phyloP scores from a whole-genome alignment of 2,797 vertebrate species.

The Gadopsis bispinosus region DNA sequence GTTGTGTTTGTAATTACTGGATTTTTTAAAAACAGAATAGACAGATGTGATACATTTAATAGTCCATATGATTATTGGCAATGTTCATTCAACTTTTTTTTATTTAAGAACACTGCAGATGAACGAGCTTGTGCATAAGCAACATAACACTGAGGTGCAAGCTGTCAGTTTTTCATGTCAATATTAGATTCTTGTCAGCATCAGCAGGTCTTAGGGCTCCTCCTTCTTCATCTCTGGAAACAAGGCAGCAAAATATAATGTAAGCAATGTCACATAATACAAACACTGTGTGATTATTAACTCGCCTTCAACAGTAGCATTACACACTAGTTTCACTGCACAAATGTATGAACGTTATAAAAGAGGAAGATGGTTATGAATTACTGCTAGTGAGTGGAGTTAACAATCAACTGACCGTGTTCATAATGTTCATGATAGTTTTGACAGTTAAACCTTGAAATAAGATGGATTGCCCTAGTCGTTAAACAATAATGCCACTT shows the following conservation, averaged over 20 bases:
- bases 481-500: constrained; percentile 12
- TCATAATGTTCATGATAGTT: constrained; percentile 22
- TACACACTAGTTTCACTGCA: not conserved
- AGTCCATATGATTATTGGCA: constrained; percentile 30
- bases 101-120: constrained; percentile 67
- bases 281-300: not conserved
- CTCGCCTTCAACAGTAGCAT: not conserved
- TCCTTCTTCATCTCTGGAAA: constrained; percentile 87
- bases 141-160: constrained; percentile 45
- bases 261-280: constrained; percentile 55
- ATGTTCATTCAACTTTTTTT: constrained; percentile 63
- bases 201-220: constrained; percentile 75
- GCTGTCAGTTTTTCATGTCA: constrained; percentile 52
- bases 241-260: constrained; percentile 79
- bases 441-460: constrained; percentile 14
- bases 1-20: constrained; percentile 45
- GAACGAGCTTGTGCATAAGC: constrained; percentile 47
- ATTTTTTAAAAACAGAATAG: constrained; percentile 58
- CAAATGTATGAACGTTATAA: not conserved
- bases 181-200: constrained; percentile 76
- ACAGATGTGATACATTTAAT: constrained; percentile 66
- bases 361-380: constrained; percentile 19
- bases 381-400: constrained; percentile 42
- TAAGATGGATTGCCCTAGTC: not conserved
- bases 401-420: constrained; percentile 29